Percentiles rank a stretch among this genome's conserved stretches.
Evolutionary conservation across 2,113 vertebrate genomes (phyloP).

Genomic region (Xenopus borealis): DNA sequence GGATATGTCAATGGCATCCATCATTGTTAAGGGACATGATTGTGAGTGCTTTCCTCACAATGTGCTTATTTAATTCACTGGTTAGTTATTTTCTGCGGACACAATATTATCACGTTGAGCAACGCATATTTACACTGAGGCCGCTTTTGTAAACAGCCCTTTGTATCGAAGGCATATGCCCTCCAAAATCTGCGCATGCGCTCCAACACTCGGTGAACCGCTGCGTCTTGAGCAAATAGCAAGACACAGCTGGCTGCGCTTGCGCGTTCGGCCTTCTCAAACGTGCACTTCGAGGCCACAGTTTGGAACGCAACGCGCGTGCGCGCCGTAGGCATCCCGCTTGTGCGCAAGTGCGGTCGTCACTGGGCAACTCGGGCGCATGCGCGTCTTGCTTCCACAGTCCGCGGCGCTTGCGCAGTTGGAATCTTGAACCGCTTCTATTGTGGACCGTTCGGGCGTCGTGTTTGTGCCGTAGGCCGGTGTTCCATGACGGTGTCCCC

Average conservation of each 20-base stretch:
- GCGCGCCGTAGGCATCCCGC: not conserved
- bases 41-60: no score
- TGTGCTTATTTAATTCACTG: no score
- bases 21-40: no score
- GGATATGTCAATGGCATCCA: no score
- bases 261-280: not conserved
- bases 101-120: no score
- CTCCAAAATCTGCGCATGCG: not conserved
- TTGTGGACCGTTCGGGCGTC: constrained; percentile 68
- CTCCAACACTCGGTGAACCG: not conserved
- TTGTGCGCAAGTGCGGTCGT: not conserved
- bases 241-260: not conserved
- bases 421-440: constrained; percentile 59
- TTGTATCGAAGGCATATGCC: not conserved
- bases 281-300: not conserved
- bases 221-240: not conserved
- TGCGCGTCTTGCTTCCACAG: constrained; percentile 50
- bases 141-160: not conserved
- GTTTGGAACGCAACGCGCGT: not conserved
- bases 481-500: constrained; percentile 57
- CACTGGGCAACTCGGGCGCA: not conserved
- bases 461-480: constrained; percentile 56
- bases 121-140: no score
- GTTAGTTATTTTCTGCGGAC: no score
- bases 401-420: constrained; percentile 63